phyloP scores from a whole-genome alignment of 92 coral and sea anemone genomes.

The Heteractis magnifica region DNA sequence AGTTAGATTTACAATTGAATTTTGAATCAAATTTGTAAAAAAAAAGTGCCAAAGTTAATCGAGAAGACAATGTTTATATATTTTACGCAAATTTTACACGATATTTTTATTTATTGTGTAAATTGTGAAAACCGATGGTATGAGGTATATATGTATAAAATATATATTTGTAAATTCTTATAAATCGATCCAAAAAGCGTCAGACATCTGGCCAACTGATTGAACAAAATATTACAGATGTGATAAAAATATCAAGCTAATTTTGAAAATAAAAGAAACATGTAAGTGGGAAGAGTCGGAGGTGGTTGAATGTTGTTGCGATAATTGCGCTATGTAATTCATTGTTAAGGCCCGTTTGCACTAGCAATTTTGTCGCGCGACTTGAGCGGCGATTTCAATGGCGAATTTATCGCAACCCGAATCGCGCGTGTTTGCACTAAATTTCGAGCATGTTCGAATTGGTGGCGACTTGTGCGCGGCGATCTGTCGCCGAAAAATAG shows the following conservation, averaged over 20 bases:
- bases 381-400: no score
- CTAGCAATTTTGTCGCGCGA: no score
- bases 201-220: not conserved
- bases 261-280: not conserved
- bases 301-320: no score
- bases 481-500: no score
- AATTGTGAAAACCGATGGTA: not conserved
- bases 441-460: no score
- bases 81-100: not conserved
- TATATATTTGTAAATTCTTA: not conserved
- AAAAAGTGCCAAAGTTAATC: not conserved
- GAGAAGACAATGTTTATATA: not conserved
- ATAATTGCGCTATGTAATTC: no score
- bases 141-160: not conserved
- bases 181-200: not conserved
- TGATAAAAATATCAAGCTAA: not conserved
- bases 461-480: no score
- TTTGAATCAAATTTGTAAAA: not conserved
- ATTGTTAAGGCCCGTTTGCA: no score
- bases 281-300: no score
- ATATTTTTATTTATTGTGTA: slow-evolving; percentile 12
- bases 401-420: no score
- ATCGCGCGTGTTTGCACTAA: no score
- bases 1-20: slow-evolving; percentile 7
- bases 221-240: not conserved